Evolutionary conservation across 92 coral and sea anemone species (phyloP).

Genomic region (Epizoanthus stellaris): DNA sequence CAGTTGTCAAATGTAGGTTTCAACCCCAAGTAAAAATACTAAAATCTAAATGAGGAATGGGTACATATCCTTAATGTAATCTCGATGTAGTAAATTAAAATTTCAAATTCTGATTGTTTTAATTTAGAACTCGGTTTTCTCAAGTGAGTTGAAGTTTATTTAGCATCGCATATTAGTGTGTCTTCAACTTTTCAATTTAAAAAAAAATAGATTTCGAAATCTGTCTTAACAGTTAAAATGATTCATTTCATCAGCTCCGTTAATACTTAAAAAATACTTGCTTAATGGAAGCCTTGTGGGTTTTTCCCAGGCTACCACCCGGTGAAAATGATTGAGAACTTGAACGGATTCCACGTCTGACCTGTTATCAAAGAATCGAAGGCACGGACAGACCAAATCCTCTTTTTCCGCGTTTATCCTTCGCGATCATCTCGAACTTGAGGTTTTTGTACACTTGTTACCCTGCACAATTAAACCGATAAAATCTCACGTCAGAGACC

Average conservation of each 20-base stretch:
- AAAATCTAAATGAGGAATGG: background rate
- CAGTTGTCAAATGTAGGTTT: slow-evolving; percentile 5
- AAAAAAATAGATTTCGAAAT: slow-evolving; percentile 1
- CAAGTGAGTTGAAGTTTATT: slow-evolving; percentile 1
- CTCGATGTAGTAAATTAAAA: slow-evolving; percentile 19
- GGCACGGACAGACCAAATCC: background rate
- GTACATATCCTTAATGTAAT: slow-evolving; percentile 14
- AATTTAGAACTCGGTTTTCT: slow-evolving; percentile 7
- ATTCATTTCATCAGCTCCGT: background rate
- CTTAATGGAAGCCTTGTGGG: background rate
- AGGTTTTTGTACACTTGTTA: background rate
- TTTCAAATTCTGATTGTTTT: slow-evolving; percentile 15
- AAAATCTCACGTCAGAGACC: slow-evolving; percentile 10
- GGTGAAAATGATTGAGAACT: slow-evolving; percentile 23
- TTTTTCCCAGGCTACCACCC: slow-evolving; percentile 17
- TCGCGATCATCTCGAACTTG: background rate
- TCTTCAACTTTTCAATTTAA: background rate
- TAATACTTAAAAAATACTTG: background rate
- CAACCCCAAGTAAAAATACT: background rate
- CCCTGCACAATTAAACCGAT: slow-evolving; percentile 7
- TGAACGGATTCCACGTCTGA: slow-evolving; percentile 16
- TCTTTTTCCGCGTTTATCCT: background rate
- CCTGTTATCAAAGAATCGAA: slow-evolving; percentile 3
- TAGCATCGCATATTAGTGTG: background rate
- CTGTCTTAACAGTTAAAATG: background rate